Base-by-base conservation (phyloP, 2,113 vertebrate species). In the human region DNA sequence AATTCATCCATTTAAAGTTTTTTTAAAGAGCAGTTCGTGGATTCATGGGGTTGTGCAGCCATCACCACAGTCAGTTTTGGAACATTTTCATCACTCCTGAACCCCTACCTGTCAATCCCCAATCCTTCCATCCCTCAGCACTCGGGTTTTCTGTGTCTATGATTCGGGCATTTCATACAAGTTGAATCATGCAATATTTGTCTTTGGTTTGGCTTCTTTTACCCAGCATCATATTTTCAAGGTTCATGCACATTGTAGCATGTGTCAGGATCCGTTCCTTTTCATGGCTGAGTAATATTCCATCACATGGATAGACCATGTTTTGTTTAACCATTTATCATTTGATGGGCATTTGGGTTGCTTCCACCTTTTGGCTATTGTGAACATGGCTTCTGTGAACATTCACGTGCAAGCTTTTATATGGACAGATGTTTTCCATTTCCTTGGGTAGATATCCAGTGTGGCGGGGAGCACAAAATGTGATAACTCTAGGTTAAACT, bases 241-340 rank as follows among this genome's bases (percentile, higher is more conserved):
- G 82, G 18, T 13, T 50, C 72, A 57, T 27, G 32, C 8, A 0
- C 10, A 3, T 4, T 8, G 35, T 4, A 57, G 40, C 25, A 0
- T 0, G 2, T 16, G 5, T 50, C 52, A 22, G 61, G 4, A 7
- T n/a, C 12, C 52, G 0, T 9, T 45, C 23, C 38, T 75, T 0
- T 88, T 45, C 3, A 1, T 5, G 50, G 45, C 66, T 82, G 76
- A 48, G 11, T 38, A 45, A 14, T 4, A 8, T 32, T 75, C 66
- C 17, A 6, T 11, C 4, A 23, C 0, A 30, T 3, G 17, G 52
- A 40, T 1, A 10, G 76, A 30, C 1, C 40, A 0, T 3, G 0
- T 40, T n/a, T 73, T 27, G 1, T 8, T 52, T 0, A 14, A 10
- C 43, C 18, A 6, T 38, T 18, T 35, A 12, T 38, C 76, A 35